Conservation (phyloP, 2,797 vertebrate genomes). For the Avahi laniger region DNA sequence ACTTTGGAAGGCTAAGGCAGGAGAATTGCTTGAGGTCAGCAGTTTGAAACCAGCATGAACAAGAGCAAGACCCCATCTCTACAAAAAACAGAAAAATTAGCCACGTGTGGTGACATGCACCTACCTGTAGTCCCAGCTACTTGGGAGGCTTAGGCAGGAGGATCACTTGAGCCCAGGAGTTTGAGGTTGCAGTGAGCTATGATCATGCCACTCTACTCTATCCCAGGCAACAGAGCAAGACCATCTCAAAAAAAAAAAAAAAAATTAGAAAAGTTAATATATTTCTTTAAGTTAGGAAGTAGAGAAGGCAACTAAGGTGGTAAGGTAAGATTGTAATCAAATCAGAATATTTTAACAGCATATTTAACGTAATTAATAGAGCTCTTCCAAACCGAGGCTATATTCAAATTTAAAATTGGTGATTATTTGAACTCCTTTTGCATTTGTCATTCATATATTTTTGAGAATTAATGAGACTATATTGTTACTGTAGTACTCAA, state of each 20-base stretch:
- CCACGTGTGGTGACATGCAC: not conserved
- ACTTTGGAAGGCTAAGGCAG: not conserved
- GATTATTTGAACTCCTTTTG: not conserved
- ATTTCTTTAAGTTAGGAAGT: not conserved
- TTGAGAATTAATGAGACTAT: not conserved
- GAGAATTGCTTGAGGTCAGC: not conserved
- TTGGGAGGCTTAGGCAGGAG: not conserved
- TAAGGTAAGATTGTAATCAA: not conserved
- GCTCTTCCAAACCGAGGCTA: not conserved
- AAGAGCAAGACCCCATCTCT: not conserved
- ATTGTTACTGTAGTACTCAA: not conserved
- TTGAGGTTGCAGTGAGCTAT: not conserved
- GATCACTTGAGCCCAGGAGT: not conserved
- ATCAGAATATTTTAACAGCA: not conserved
- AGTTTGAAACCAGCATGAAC: not conserved
- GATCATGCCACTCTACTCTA: not conserved
- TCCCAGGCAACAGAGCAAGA: not conserved
- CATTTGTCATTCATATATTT: not conserved
- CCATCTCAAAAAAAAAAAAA: not conserved
- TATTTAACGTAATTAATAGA: not conserved
- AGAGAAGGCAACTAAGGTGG: not conserved
- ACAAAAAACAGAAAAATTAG: not conserved
- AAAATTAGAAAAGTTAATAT: not conserved
- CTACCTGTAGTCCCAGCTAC: not conserved
- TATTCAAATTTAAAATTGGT: not conserved